These are phyloP conservation scores for Arothron firmamentum DNA, from an alignment of 2,113 vertebrate genomes.

Conservation along the genomic window DNA sequence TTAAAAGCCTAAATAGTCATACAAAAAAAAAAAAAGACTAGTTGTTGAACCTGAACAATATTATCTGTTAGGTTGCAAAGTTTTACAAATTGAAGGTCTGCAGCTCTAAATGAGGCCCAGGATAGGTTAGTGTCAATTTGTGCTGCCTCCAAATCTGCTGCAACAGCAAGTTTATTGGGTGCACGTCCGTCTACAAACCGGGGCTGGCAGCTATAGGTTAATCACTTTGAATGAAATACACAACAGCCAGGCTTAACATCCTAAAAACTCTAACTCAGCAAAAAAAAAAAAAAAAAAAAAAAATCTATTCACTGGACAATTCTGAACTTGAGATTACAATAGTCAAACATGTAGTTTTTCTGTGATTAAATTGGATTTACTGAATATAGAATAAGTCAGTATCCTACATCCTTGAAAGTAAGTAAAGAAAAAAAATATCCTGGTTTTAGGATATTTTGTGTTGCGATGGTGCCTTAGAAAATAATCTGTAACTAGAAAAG, in stretches of 20 bases:
- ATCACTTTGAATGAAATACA: constrained; percentile 63
- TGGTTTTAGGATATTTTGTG: no score
- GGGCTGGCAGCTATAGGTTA: constrained; percentile 57
- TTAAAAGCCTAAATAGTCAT: no score
- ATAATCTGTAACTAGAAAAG: no score
- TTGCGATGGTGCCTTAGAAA: no score
- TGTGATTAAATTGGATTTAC: no score
- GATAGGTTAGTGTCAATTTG: constrained; percentile 50
- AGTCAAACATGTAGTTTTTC: no score
- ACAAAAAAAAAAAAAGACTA: not conserved
- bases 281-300: constrained; percentile 33
- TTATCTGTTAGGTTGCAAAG: not conserved
- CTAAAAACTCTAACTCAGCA: constrained; percentile 60
- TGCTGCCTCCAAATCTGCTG: constrained; percentile 53
- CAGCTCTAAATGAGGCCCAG: constrained; percentile 23
- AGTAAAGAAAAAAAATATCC: no score
- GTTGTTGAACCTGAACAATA: not conserved
- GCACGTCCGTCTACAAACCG: constrained; percentile 51
- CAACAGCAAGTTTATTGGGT: constrained; percentile 56
- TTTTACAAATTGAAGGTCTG: not conserved
- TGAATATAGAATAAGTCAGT: no score
- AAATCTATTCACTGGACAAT: not conserved
- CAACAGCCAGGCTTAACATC: constrained; percentile 58
- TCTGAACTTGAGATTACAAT: not conserved
- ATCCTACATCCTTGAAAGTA: no score